Percentiles rank a stretch among this genome's conserved stretches.
Conservation (phyloP, 2,888 invertebrate species). For the Tetrapedia diversipes region DNA sequence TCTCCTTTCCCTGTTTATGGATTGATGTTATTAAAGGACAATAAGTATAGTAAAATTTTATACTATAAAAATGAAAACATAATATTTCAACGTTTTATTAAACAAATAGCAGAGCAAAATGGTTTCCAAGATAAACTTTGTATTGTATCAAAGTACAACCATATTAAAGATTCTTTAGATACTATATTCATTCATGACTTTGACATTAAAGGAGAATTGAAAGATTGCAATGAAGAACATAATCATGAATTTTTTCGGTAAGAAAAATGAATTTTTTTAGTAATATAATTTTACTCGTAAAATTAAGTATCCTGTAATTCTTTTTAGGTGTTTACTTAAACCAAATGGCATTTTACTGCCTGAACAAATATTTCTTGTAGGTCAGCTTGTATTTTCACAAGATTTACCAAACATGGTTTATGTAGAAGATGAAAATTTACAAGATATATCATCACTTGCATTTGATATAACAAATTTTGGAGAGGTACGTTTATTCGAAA, state of each 20-base stretch:
- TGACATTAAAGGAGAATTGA: slow-evolving; percentile 85
- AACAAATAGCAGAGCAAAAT: slow-evolving; percentile 82
- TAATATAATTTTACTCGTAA: not conserved
- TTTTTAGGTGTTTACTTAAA: slow-evolving; percentile 78
- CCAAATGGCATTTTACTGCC: slow-evolving; percentile 85
- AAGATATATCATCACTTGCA: slow-evolving; percentile 58
- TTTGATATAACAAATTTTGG: slow-evolving; percentile 37
- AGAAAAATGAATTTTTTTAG: not conserved
- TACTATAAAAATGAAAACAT: slow-evolving; percentile 82
- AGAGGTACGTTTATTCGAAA: slow-evolving; percentile 52
- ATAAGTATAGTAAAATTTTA: slow-evolving; percentile 81
- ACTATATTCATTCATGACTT: slow-evolving; percentile 85
- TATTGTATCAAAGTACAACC: slow-evolving; percentile 81
- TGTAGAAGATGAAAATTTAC: slow-evolving; percentile 85
- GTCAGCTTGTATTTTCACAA: slow-evolving; percentile 85
- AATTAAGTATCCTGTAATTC: slow-evolving; percentile 7
- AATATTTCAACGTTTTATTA: slow-evolving; percentile 82
- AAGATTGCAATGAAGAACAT: slow-evolving; percentile 74
- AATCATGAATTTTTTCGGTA: slow-evolving; percentile 70
- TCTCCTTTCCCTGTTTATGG: slow-evolving; percentile 87
- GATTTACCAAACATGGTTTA: slow-evolving; percentile 86
- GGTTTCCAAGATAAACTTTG: slow-evolving; percentile 81
- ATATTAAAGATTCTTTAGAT: slow-evolving; percentile 82
- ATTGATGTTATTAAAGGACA: slow-evolving; percentile 84
- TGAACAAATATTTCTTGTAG: slow-evolving; percentile 83